phyloP scores from a whole-genome alignment of 2,797 vertebrate species.

The Eospalax fontanierii region DNA sequence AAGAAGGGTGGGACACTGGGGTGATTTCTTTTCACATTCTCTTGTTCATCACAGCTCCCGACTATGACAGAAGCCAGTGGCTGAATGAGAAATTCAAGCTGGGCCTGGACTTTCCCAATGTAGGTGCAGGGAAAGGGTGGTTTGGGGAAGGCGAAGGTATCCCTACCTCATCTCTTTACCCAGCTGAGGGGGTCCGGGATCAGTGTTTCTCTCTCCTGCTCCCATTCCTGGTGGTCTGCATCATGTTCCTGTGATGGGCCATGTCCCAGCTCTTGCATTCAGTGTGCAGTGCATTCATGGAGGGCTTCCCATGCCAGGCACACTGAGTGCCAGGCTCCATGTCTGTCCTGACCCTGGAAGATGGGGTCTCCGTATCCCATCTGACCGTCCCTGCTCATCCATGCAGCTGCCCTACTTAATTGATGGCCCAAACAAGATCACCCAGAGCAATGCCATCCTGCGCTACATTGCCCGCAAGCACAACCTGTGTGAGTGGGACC shows the following conservation, averaged over 20 bases:
- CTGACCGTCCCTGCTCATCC: not conserved
- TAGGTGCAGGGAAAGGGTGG: constrained; percentile 83
- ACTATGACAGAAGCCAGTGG: constrained; percentile 93
- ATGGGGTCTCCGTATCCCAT: not conserved
- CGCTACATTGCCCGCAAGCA: constrained; percentile 95
- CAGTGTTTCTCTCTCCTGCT: not conserved
- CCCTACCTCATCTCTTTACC: not conserved
- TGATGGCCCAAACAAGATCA: constrained; percentile 92
- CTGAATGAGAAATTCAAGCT: constrained; percentile 92
- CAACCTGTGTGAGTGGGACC: constrained; percentile 91
- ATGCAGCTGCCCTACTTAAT: constrained; percentile 91
- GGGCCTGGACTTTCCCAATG: constrained; percentile 94
- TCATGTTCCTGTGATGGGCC: not conserved
- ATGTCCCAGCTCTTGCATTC: not conserved
- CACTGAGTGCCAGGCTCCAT: not conserved
- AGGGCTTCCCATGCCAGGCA: not conserved
- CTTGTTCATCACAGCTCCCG: constrained; percentile 88
- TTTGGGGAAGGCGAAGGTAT: not conserved
- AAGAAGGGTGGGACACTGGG: not conserved
- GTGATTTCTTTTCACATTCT: not conserved
- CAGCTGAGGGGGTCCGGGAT: no score
- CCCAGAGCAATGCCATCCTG: constrained; percentile 96
- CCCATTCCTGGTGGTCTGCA: not conserved
- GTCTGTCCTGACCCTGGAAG: no score
- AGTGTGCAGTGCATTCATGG: no score